phyloP scores from a whole-genome alignment of 2,113 vertebrate species.

The Hyperoodon ampullatus region DNA sequence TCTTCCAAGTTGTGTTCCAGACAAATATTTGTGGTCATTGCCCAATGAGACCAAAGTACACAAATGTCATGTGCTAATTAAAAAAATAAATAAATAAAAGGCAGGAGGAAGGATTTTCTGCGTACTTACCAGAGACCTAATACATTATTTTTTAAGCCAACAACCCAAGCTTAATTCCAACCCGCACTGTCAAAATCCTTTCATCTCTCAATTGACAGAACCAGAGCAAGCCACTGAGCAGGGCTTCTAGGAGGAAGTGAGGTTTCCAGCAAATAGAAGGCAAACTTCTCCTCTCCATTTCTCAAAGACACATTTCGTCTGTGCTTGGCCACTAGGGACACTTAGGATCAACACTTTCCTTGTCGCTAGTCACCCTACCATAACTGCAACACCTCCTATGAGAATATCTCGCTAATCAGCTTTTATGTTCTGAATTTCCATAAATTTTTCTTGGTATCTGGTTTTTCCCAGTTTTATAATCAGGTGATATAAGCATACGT shows the following conservation, averaged over 20 bases:
- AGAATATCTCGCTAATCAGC: neutral
- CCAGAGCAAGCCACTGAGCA: neutral
- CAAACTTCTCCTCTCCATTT: neutral
- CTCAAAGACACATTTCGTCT: neutral
- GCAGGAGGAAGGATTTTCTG: neutral
- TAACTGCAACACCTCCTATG: neutral
- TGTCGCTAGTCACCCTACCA: neutral
- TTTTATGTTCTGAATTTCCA: neutral
- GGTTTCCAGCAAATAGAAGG: neutral
- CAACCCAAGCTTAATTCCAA: neutral
- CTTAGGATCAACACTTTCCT: neutral
- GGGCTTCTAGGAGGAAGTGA: neutral
- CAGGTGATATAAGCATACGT: neutral
- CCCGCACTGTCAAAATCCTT: neutral
- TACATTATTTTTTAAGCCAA: neutral
- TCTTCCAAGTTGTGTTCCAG: constrained; percentile 38
- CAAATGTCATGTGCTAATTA: neutral
- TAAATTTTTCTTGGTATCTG: neutral
- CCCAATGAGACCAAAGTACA: constrained; percentile 14
- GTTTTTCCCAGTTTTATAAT: neutral
- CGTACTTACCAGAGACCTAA: neutral
- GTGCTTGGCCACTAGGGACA: neutral
- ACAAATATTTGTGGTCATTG: constrained; percentile 15
- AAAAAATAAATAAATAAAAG: neutral
- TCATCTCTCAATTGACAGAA: neutral